Conservation (phyloP, 2,797 vertebrate species). For the Pitangus sulphuratus region DNA sequence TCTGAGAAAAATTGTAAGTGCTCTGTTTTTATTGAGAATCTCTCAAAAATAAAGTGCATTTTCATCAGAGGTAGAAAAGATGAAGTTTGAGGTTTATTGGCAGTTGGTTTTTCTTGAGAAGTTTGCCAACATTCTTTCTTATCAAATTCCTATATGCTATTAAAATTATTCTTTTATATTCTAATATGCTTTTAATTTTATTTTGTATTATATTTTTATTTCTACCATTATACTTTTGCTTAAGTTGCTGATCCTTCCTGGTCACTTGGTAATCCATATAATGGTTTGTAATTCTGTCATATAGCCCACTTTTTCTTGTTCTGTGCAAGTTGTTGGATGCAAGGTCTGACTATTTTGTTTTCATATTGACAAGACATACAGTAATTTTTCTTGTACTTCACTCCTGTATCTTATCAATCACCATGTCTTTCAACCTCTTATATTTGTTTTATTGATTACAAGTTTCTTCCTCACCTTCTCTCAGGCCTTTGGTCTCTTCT, state of each 20-base stretch:
- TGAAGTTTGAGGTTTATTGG: neutral
- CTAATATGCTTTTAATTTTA: neutral
- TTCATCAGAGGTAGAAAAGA: neutral
- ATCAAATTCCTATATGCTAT: neutral
- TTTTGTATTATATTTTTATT: neutral
- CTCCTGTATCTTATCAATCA: neutral
- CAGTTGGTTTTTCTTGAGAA: neutral
- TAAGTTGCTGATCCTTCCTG: neutral
- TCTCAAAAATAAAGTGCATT: neutral
- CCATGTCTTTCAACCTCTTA: neutral
- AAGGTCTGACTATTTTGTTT: neutral
- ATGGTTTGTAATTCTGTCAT: neutral
- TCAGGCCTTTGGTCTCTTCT: neutral
- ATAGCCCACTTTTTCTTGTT: neutral
- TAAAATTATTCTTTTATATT: neutral
- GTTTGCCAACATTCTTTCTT: neutral
- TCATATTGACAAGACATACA: neutral
- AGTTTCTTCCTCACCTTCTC: slow-evolving; percentile 1
- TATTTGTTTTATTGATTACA: neutral
- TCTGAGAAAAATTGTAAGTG: neutral
- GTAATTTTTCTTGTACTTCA: neutral
- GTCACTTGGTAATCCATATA: neutral
- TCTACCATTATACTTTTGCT: neutral
- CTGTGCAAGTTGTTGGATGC: neutral
- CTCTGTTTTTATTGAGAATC: neutral